Percentiles rank a stretch among this genome's conserved stretches.
phyloP scores from a whole-genome alignment of 2,797 vertebrate genomes.

The Phoeniculus purpureus region DNA sequence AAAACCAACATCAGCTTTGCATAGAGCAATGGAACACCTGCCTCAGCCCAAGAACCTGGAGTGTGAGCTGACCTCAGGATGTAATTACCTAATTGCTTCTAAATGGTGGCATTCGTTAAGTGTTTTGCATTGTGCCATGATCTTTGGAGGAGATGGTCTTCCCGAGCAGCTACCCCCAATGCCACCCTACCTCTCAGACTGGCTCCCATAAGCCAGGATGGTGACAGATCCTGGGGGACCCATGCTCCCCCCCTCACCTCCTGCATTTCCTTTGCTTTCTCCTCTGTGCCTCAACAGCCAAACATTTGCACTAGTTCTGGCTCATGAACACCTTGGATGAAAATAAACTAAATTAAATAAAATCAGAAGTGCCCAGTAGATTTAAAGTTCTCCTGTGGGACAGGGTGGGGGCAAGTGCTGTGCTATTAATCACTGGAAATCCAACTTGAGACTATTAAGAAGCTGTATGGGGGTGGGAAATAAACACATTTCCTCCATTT shows the following conservation, averaged over 20 bases:
- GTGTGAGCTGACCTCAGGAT: not conserved
- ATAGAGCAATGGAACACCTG: not conserved
- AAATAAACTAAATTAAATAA: not conserved
- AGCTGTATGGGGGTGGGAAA: not conserved
- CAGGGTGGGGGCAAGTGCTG: not conserved
- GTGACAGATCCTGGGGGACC: not conserved
- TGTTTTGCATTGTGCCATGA: not conserved
- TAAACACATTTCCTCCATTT: slow-evolving; percentile 30
- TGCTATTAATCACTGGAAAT: not conserved
- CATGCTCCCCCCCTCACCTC: fast-evolving
- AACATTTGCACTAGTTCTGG: not conserved
- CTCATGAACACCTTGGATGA: not conserved
- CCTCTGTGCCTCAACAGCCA: not conserved
- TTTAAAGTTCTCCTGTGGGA: slow-evolving; percentile 18
- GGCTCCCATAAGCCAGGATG: not conserved
- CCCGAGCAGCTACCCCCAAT: not conserved
- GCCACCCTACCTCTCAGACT: not conserved
- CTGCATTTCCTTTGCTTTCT: not conserved
- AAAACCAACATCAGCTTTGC: not conserved
- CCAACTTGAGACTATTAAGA: slow-evolving; percentile 13
- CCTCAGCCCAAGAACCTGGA: not conserved
- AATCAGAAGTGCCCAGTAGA: slow-evolving; percentile 3
- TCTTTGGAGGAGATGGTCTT: not conserved
- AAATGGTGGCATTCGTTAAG: not conserved
- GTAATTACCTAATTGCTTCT: slow-evolving; percentile 11